phyloP scores from a whole-genome alignment of 2,888 invertebrate genomes.

The Calliscelio sp. region DNA sequence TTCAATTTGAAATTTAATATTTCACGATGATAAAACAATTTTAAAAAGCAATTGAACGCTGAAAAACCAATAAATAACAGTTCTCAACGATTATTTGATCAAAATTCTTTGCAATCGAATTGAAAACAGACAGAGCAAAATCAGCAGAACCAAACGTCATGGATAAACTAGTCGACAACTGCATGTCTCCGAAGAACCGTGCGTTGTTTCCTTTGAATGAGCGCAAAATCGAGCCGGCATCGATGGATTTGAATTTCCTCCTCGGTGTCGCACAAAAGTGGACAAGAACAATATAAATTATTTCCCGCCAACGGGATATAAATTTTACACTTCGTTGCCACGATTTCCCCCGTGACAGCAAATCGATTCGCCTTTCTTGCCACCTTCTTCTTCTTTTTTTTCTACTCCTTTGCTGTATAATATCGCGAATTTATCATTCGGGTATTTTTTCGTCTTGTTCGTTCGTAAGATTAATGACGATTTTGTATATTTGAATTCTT shows the following conservation, averaged over 20 bases:
- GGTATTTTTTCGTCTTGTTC: background rate
- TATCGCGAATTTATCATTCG: constrained; percentile 42
- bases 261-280: constrained; percentile 18
- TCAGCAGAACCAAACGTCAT: no score
- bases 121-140: no score
- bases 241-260: constrained; percentile 52
- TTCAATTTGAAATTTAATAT: no score
- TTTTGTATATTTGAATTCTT: constrained; percentile 26
- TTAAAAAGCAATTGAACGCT: no score
- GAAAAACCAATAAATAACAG: no score
- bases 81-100: no score
- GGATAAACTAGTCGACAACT: no score
- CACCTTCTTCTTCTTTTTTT: constrained; percentile 26
- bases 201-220: background rate
- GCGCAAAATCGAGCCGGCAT: background rate
- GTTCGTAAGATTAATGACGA: constrained; percentile 31
- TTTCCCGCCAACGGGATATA: constrained; percentile 47
- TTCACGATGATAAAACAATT: no score
- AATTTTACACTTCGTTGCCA: constrained; percentile 60
- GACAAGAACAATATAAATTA: constrained; percentile 57
- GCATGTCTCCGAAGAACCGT: background rate
- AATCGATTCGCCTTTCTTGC: constrained; percentile 55
- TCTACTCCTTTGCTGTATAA: constrained; percentile 27
- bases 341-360: constrained; percentile 47
- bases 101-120: no score